Base-by-base conservation (phyloP, 1,140 invertebrate genomes). In the Leptinotarsa undecemlineata region DNA sequence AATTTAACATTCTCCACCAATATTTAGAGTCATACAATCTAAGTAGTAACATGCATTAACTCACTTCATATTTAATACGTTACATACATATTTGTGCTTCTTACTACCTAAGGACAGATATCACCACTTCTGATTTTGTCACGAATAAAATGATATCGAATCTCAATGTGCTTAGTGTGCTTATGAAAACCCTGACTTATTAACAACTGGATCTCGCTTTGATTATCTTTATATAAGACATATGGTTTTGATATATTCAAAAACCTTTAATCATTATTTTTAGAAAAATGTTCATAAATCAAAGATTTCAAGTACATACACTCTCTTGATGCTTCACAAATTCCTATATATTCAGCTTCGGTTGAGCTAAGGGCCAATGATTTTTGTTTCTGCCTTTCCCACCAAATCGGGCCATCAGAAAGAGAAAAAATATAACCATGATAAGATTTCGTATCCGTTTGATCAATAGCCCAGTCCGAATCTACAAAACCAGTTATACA, bases 401-500 rank as follows among this genome's bases (percentile, higher is more conserved):
- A 83, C 1, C 74, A 74, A 42, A 85, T 74, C 14, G 75, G 57
- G 19, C 64, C 76, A 15, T 74, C 77, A 60, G 70, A 72, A 19
- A 81, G 68, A 20, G 63, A 76, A 72, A 83, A 75, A n/a, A n/a
- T n/a, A n/a, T n/a, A n/a, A n/a, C n/a, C n/a, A n/a, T n/a, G 79
- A 64, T 75, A 81, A 33, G 84, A 86, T 68, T 77, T 82, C 71
- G 82, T 64, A 64, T 82, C 79, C 57, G 61, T 73, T n/a, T 68
- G 69, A 72, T 84, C 75, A 61, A 79, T 80, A n/a, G 74, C 83
- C 81, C 82, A 86, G 72, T 86, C 85, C 8, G 83, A 79, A 77
- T 86, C 86, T 20, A 74, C 70, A 74, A 78, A 85, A 62, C 79
- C 79, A 68, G 33, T 48, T 62, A 72, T 47, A 61, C 11, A 8